Percentiles rank a stretch among this genome's conserved stretches.
phyloP scores from a whole-genome alignment of 2,113 vertebrate species.

The Crocuta crocuta region DNA sequence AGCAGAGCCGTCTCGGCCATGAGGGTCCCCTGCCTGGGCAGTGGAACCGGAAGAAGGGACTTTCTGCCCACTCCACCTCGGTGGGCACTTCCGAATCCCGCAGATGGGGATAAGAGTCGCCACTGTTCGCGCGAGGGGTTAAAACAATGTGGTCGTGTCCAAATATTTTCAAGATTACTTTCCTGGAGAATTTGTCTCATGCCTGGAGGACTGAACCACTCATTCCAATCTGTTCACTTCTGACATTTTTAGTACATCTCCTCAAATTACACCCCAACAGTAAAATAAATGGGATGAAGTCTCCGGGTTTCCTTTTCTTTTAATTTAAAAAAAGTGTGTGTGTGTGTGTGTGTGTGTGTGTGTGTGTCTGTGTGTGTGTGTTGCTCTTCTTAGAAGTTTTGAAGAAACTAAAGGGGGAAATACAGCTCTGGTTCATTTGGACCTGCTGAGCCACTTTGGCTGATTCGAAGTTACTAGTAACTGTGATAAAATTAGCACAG shows the following conservation, averaged over 20 bases:
- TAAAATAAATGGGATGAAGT: conserved; percentile 81
- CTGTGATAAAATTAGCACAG: conserved; percentile 41
- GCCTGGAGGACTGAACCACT: conserved; percentile 77
- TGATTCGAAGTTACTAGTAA: conserved; percentile 66
- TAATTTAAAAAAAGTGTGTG: too few relatives aligned
- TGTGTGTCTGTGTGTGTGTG: not conserved
- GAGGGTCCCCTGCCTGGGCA: not conserved
- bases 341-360: too few relatives aligned
- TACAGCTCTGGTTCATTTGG: conserved; percentile 24
- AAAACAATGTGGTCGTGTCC: conserved; percentile 44
- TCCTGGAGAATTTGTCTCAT: conserved; percentile 59
- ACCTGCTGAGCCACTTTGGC: conserved; percentile 18
- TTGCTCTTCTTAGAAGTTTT: conserved; percentile 76
- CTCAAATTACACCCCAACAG: conserved; percentile 82
- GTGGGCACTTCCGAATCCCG: not conserved
- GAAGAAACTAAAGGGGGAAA: conserved; percentile 38
- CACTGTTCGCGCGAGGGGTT: conserved; percentile 10
- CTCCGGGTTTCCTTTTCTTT: conserved; percentile 45
- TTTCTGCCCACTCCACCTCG: not conserved
- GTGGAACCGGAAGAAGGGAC: not conserved
- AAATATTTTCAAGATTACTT: conserved; percentile 45
- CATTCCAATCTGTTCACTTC: conserved; percentile 82
- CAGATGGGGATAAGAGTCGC: not conserved
- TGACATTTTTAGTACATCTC: conserved; percentile 78
- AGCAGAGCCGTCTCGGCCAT: conserved; percentile 27